These are phyloP conservation scores for Dicranocentrus wangi DNA, from an alignment of 2,888 invertebrate genomes.

Conservation along the genomic window DNA sequence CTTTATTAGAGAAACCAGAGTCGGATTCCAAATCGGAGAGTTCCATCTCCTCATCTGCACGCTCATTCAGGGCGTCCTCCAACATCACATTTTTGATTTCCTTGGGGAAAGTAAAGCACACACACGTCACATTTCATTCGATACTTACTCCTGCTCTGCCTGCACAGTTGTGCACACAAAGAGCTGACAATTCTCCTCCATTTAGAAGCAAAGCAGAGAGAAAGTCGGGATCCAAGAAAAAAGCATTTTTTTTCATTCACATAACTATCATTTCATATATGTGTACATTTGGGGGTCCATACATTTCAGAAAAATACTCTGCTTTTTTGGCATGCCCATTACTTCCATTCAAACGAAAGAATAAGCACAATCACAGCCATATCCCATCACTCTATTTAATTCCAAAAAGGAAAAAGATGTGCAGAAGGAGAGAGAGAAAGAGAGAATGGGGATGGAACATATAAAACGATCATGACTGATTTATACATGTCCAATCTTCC, in stretches of 20 bases:
- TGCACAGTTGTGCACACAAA: background rate
- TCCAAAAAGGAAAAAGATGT: conserved; percentile 11
- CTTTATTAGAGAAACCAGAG: conserved; percentile 65
- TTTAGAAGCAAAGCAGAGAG: too few relatives aligned
- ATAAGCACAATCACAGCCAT: too few relatives aligned
- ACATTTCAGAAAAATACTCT: too few relatives aligned
- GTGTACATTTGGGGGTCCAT: too few relatives aligned
- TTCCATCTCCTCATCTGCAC: conserved; percentile 90
- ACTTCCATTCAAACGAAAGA: too few relatives aligned
- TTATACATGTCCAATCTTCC: conserved; percentile 44
- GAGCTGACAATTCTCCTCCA: background rate
- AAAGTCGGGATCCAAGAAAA: too few relatives aligned
- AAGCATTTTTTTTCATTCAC: too few relatives aligned
- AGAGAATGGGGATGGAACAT: conserved; percentile 53
- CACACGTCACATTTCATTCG: conserved; percentile 27
- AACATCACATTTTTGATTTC: conserved; percentile 82
- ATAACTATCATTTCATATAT: too few relatives aligned
- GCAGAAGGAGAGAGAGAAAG: background rate
- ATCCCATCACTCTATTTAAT: too few relatives aligned
- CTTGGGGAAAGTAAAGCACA: conserved; percentile 75
- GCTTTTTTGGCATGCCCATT: too few relatives aligned
- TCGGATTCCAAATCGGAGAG: conserved; percentile 83
- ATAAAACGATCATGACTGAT: conserved; percentile 61
- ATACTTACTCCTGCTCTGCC: background rate
- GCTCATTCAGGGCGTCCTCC: conserved; percentile 80